Percentiles rank a stretch among this genome's conserved stretches.
phyloP scores from a whole-genome alignment of 23 tunicate genomes.

The Styela clava region DNA sequence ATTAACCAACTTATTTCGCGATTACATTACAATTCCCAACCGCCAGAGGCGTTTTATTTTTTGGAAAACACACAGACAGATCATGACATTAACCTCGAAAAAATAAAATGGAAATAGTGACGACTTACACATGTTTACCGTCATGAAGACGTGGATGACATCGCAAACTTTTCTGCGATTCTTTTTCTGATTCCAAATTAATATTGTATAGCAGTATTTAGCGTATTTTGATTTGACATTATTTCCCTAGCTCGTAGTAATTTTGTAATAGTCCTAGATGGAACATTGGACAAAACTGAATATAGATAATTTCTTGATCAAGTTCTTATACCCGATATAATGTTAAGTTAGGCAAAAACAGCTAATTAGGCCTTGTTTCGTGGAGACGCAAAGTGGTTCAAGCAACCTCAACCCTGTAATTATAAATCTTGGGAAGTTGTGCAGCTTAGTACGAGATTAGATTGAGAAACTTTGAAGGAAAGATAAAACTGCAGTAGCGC shows the following conservation, averaged over 20 bases:
- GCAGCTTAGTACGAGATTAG: neutral
- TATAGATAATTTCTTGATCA: too few species aligned
- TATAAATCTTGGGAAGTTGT: neutral
- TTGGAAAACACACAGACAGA: neutral
- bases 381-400: neutral
- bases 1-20: neutral
- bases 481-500: neutral
- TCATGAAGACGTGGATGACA: neutral
- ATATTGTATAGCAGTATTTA: too few species aligned
- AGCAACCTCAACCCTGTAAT: neutral
- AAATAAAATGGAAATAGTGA: neutral
- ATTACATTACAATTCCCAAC: conserved; percentile 24
- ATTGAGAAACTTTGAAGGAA: neutral
- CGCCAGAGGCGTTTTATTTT: neutral
- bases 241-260: too few species aligned
- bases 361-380: neutral
- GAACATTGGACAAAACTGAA: too few species aligned
- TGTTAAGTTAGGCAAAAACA: neutral
- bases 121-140: neutral
- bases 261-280: too few species aligned
- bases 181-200: too few species aligned
- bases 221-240: too few species aligned
- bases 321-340: too few species aligned
- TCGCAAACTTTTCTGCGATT: neutral
- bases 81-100: neutral